These are phyloP conservation scores for Mimas tiliae DNA, from an alignment of 2,888 invertebrate genomes.

Conservation along the genomic window DNA sequence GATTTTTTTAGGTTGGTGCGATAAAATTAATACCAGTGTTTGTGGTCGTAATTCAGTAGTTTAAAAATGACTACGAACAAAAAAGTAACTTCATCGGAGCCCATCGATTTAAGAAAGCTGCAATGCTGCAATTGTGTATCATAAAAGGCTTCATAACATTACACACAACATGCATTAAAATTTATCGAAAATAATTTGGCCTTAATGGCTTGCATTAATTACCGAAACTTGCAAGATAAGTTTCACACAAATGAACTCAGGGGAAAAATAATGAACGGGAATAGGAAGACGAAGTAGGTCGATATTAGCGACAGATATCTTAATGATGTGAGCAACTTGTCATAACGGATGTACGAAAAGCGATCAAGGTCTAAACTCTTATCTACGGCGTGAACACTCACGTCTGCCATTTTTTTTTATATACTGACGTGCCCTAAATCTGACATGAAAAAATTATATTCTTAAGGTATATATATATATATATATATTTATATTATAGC, in stretches of 20 bases:
- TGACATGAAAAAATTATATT: not conserved
- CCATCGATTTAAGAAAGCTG: not conserved
- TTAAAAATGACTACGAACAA: too few species aligned
- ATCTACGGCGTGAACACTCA: not conserved
- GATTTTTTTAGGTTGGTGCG: too few species aligned
- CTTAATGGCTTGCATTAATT: not conserved
- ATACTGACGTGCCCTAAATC: too few species aligned
- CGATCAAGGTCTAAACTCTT: slow-evolving; percentile 10
- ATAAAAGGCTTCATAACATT: not conserved
- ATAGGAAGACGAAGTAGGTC: slow-evolving; percentile 16
- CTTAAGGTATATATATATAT: too few species aligned
- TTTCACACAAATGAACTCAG: not conserved
- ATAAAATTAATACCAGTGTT: too few species aligned
- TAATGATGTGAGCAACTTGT: slow-evolving; percentile 1
- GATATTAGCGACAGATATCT: slow-evolving; percentile 11
- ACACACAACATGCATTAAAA: not conserved
- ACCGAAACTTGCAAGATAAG: slow-evolving; percentile 1
- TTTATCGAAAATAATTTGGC: not conserved
- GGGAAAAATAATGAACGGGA: not conserved
- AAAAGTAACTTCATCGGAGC: too few species aligned
- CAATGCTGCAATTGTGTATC: not conserved
- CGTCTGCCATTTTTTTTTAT: not conserved
- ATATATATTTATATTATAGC: too few species aligned
- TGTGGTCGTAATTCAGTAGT: too few species aligned
- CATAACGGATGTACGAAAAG: slow-evolving; percentile 8